phyloP scores from a whole-genome alignment of 2,113 vertebrate species.

The cat (Felis catus) region F.catus_Fca126_mat1.0 CM031420.1:3402501-3403000 shows the following conservation, averaged over 20 bases:
- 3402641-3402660: accelerated
- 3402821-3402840: background rate
- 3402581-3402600: background rate
- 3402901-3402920: background rate
- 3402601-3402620: accelerated
- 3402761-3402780: background rate
- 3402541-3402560: too few species aligned
- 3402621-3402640: background rate
- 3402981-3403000: too few species aligned
- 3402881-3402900: background rate
- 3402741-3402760: accelerated
- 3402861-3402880: conserved; percentile 63
- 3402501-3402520: background rate
- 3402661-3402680: accelerated
- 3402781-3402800: background rate
- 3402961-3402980: background rate
- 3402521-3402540: accelerated
- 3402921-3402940: background rate
- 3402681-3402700: too few species aligned
- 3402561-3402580: background rate
- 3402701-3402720: accelerated
- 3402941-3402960: too few species aligned
- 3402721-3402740: background rate
- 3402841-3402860: background rate
- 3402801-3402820: background rate